These are phyloP conservation scores for Chelmon rostratus DNA, from an alignment of 2,797 vertebrate genomes.

Conservation along the genomic window DNA sequence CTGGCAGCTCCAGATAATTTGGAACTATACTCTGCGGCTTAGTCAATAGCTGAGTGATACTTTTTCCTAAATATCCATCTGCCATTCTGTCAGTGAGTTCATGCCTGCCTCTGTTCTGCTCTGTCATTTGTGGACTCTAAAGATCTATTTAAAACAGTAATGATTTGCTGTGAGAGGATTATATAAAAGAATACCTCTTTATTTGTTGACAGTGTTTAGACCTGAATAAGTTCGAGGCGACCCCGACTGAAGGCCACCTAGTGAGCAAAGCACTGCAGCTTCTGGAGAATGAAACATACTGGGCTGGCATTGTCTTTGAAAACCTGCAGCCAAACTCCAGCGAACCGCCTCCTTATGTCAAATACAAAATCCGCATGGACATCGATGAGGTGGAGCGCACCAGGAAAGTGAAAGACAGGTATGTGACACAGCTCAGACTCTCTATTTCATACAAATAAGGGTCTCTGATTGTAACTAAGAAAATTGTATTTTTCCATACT, in stretches of 20 bases:
- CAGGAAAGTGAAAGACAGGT: constrained; percentile 91
- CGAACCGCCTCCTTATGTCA: constrained; percentile 88
- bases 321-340: constrained; percentile 81
- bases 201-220: constrained; percentile 91
- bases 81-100: constrained; percentile 39
- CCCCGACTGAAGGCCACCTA: constrained; percentile 87
- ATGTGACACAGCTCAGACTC: constrained; percentile 40
- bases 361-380: constrained; percentile 98
- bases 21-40: constrained; percentile 55
- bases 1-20: constrained; percentile 73
- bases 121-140: constrained; percentile 12
- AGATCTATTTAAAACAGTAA: constrained; percentile 20
- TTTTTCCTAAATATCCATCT: constrained; percentile 66
- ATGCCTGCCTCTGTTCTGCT: constrained; percentile 29
- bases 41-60: constrained; percentile 62
- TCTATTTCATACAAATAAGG: neutral
- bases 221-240: constrained; percentile 93
- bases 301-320: constrained; percentile 94
- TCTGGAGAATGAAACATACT: constrained; percentile 90
- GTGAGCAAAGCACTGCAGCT: constrained; percentile 90
- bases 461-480: neutral
- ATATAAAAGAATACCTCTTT: constrained; percentile 9
- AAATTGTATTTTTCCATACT: neutral
- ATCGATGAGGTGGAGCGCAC: constrained; percentile 93
- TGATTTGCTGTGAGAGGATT: constrained; percentile 1